A percentile compares a stretch with the other conserved stretches of the same genome.
Conservation (phyloP, 2,113 vertebrate species). For the Takifugu flavidus region DNA sequence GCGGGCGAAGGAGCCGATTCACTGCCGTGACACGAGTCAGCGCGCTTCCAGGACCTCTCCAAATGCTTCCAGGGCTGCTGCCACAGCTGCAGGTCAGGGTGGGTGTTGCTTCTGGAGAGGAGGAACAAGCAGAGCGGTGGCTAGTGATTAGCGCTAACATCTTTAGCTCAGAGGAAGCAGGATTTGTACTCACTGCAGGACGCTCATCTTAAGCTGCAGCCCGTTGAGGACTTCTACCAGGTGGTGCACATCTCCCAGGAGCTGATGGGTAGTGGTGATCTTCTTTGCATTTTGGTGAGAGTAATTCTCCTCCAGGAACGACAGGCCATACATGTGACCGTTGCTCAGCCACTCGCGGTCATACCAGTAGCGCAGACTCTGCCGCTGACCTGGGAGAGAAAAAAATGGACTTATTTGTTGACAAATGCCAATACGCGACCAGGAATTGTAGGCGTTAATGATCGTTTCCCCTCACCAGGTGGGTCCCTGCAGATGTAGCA, state of each 20-base stretch:
- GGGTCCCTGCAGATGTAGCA: constrained; percentile 96
- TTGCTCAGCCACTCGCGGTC: constrained; percentile 92
- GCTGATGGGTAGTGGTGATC: constrained; percentile 94
- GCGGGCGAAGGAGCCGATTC: constrained; percentile 48
- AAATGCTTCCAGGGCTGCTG: constrained; percentile 88
- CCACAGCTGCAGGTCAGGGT: constrained; percentile 91
- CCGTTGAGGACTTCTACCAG: constrained; percentile 91
- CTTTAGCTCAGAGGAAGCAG: neutral
- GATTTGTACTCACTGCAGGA: constrained; percentile 84
- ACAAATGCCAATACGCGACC: neutral
- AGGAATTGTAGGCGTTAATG: neutral
- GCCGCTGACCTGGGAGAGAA: constrained; percentile 82
- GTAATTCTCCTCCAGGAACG: constrained; percentile 93
- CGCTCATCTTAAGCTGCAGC: constrained; percentile 93
- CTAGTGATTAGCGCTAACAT: neutral
- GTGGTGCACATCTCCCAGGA: constrained; percentile 91
- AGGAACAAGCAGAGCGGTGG: neutral
- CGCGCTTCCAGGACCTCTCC: constrained; percentile 73
- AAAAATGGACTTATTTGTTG: neutral
- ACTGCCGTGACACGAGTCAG: constrained; percentile 56
- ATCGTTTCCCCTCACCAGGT: constrained; percentile 80
- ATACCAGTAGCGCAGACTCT: constrained; percentile 93
- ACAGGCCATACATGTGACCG: constrained; percentile 91
- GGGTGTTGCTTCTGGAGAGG: constrained; percentile 80
- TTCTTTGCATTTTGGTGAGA: constrained; percentile 96